Evolutionary conservation across 2,888 invertebrate species (phyloP), one percentile per base, ranked within the genome.

Genomic region (Apamea anceps): DNA sequence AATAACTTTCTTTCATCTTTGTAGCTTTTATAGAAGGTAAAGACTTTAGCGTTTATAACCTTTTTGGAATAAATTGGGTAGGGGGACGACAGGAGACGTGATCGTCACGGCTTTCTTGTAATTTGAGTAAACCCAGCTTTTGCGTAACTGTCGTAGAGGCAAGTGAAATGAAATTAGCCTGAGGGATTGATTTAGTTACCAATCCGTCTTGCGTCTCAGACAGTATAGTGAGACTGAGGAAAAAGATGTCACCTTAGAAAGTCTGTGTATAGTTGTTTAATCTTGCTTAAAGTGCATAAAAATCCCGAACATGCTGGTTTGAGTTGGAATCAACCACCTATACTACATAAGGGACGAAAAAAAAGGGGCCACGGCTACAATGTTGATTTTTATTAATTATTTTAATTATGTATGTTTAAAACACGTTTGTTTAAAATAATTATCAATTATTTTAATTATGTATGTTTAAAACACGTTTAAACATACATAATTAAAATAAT

Each of bases 1-100:
- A 83, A 84, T 80, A 85, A 74, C 63, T 76, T 84, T 72, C 37
- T 86, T 80, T 76, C 54, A 74, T 74, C 63, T 67, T 80, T 67
- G 62, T 70, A 66, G 63, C 45, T 45, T 72, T 78, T 81, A 42
- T 28, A 78, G 25, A 13, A 28, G 48, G 32, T 82, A 60, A 62
- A 57, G 48, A 48, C 37, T 28, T 54, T n/a, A 62, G 65, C 0
- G 21, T 75, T 45, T 74, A 67, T 74, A 71, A 77, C 57, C 66
- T 67, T 71, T 66, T 65, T 37, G 42, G 28, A 28, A 37, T 79
- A 84, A 71, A 67, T 77, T 68, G 21, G 15, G 45, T 45, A 37
- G 0, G 7, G 37, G 7, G 37, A n/a, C 21, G 18, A 37, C 18
- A 4, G 4, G 12, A 21, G 51, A n/a, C 8, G 21, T n/a, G 21